These are phyloP conservation scores for Progne subis DNA, from an alignment of 2,113 vertebrate species.

Conservation along the genomic window DNA sequence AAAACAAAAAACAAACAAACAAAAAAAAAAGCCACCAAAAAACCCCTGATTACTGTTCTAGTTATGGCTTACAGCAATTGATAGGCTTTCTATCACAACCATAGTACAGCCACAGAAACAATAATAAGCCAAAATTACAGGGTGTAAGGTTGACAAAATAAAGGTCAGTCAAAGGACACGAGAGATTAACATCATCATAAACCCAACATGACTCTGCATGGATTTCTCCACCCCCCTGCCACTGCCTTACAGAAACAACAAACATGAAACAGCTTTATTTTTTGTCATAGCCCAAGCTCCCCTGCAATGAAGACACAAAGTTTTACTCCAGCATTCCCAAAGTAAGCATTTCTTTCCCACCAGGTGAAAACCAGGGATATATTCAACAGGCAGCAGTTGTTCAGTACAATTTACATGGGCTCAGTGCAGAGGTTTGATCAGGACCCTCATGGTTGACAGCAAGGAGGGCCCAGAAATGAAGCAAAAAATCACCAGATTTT, in stretches of 20 bases:
- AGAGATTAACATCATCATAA: neutral
- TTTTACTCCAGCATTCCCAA: neutral
- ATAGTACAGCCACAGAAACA: constrained; percentile 32
- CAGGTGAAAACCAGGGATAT: neutral
- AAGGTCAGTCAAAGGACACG: neutral
- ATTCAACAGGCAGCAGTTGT: neutral
- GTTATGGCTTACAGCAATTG: constrained; percentile 62
- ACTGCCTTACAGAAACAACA: neutral
- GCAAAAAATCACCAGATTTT: neutral
- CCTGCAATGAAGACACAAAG: neutral
- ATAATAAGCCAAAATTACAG: constrained; percentile 11
- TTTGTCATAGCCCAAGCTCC: neutral
- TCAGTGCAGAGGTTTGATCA: neutral
- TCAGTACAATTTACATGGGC: neutral
- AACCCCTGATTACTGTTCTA: constrained; percentile 68
- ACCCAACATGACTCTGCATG: neutral
- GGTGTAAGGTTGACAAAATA: neutral
- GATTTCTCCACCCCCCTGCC: neutral
- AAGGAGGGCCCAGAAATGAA: neutral
- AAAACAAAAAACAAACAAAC: neutral
- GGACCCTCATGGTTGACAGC: neutral
- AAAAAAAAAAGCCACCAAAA: neutral
- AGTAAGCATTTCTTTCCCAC: neutral
- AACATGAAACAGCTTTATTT: neutral
- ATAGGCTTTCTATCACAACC: constrained; percentile 52